Evolutionary conservation across 2,888 invertebrate species (phyloP).

Genomic region (Phyllotreta striolata): DNA sequence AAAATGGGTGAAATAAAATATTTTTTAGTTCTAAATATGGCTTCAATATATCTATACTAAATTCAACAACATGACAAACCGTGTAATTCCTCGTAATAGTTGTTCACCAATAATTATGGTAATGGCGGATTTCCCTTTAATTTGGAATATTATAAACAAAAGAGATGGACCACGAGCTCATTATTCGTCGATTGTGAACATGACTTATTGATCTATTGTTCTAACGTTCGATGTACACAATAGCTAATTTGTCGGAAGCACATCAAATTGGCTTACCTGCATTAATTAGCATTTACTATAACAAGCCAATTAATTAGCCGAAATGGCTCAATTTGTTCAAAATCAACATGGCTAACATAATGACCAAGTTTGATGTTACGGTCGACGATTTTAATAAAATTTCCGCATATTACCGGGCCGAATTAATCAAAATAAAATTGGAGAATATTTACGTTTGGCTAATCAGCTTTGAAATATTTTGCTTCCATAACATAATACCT

Average conservation of each 20-base stretch:
- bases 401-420: neutral
- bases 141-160: constrained; percentile 16
- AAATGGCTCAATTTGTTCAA: constrained; percentile 30
- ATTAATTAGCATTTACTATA: constrained; percentile 33
- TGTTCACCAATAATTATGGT: neutral
- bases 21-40: too few relatives aligned
- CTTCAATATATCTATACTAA: too few relatives aligned
- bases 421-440: too few relatives aligned
- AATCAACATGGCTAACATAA: constrained; percentile 23
- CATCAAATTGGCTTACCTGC: constrained; percentile 32
- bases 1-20: constrained; percentile 39
- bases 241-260: constrained; percentile 31
- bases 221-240: constrained; percentile 21
- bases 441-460: too few relatives aligned
- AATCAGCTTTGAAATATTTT: too few relatives aligned
- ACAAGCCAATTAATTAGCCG: constrained; percentile 31
- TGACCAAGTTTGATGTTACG: constrained; percentile 5
- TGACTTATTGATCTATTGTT: constrained; percentile 32
- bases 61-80: too few relatives aligned
- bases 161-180: constrained; percentile 12
- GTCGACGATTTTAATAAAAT: constrained; percentile 20
- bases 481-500: neutral
- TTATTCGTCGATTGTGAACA: constrained; percentile 16
- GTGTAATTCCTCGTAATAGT: neutral
- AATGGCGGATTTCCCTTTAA: constrained; percentile 3